These are phyloP conservation scores for Enhydra lutris DNA, from an alignment of 2,113 vertebrate genomes.

Conservation along the genomic window DNA sequence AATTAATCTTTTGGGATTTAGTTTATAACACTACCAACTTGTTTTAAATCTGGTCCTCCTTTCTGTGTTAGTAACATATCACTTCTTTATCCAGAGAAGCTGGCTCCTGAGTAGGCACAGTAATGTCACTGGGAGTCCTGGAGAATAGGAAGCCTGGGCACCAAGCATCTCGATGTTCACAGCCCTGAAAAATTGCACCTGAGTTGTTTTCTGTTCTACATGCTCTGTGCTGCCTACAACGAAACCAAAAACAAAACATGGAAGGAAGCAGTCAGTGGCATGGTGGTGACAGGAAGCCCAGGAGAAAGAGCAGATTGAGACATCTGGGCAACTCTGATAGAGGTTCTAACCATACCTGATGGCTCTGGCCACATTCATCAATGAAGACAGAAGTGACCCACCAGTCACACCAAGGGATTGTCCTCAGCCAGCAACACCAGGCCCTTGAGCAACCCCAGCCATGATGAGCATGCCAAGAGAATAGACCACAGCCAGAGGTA, in stretches of 20 bases:
- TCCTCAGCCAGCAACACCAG: too few relatives aligned
- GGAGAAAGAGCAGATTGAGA: neutral
- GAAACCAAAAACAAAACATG: neutral
- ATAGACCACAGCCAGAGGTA: neutral
- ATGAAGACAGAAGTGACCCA: neutral
- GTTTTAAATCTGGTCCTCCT: neutral
- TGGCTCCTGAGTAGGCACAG: neutral
- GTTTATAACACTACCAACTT: neutral
- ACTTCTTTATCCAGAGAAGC: neutral
- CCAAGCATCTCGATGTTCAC: neutral
- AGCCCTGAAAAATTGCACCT: neutral
- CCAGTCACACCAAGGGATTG: neutral
- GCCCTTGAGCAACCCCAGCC: neutral
- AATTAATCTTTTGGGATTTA: neutral
- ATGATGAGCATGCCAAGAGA: neutral
- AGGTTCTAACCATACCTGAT: neutral
- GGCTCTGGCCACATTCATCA: too few relatives aligned
- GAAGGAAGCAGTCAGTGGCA: neutral
- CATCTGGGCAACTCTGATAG: neutral
- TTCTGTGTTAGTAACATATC: neutral
- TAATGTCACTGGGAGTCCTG: accelerated
- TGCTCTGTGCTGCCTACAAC: neutral
- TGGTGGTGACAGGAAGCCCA: neutral
- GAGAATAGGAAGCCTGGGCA: neutral
- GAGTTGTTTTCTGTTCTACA: neutral